phyloP scores from a whole-genome alignment of 2,888 invertebrate species.

The Drosophila acutilabella region DNA sequence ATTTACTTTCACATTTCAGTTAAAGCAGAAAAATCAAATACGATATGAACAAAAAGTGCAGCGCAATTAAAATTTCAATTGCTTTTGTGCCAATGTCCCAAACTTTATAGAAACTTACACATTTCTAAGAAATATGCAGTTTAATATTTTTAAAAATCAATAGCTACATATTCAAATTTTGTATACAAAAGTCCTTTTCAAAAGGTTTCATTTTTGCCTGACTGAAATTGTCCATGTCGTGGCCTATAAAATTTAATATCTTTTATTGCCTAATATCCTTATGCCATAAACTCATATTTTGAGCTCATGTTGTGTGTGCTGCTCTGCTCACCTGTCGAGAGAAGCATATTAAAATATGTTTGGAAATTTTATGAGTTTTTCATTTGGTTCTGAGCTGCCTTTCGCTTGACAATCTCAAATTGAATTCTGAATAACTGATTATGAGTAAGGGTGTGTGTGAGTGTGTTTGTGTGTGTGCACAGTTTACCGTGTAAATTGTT shows the following conservation, averaged over 20 bases:
- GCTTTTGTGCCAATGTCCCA: neutral
- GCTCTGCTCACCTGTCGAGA: conserved; percentile 9
- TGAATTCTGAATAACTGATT: conserved; percentile 67
- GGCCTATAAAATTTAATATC: conserved; percentile 19
- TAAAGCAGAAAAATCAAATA: no score
- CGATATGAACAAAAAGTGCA: neutral
- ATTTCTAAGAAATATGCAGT: no score
- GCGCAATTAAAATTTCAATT: conserved; percentile 26
- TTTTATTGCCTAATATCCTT: conserved; percentile 26
- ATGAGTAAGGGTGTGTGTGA: conserved; percentile 2
- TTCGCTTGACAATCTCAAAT: conserved; percentile 51
- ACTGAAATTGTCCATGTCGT: neutral
- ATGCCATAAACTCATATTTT: conserved; percentile 51
- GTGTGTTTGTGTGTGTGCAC: conserved; percentile 3
- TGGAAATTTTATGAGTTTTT: conserved; percentile 65
- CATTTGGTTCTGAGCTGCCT: conserved; percentile 13
- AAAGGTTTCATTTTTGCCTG: conserved; percentile 1
- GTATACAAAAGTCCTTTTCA: neutral
- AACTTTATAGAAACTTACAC: no score
- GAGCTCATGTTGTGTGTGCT: conserved; percentile 26
- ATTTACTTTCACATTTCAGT: conserved; percentile 19
- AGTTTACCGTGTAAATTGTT: conserved; percentile 62
- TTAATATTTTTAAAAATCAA: no score
- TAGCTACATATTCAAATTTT: neutral
- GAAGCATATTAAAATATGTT: conserved; percentile 64